Evolutionary conservation across 2,797 vertebrate species (phyloP), one percentile per base, ranked within the genome.

Genomic region (Argyrosomus regius): DNA sequence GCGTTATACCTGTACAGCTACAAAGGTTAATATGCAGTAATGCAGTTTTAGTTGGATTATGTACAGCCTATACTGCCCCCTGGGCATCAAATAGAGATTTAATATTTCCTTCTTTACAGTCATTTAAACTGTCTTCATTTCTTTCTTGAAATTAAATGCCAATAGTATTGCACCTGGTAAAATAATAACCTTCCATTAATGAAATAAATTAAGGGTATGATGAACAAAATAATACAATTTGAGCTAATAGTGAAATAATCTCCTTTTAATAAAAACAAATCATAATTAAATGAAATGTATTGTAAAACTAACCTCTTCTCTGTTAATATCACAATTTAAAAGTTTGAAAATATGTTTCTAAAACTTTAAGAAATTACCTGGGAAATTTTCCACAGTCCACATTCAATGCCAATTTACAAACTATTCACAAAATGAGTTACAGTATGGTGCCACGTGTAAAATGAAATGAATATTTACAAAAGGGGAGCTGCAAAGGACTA

Each of bases 11-110:
- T n/a, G 1, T 45, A 43, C 4, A 60, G 31, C 18, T 59, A 16
- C 57, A 54, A 50, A 76, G 60, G 58, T 79, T 77, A 66, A 70
- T 73, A 54, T 77, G 24, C 11, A 64, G 22, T 60, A 52, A 68
- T 64, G 53, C 24, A 64, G 54, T 59, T 75, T 57, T 54, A 50
- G 22, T 39, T 72, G 41, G 28, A 65, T 67, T 59, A 68, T 68
- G n/a, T 46, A 46, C 28, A 77, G 59, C 6, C 66, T 65, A 76
- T 74, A 53, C 66, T 72, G 74, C 79, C 77, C 59, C 67, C 69
- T 84, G 70, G 69, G 59, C 52, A 78, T 73, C 52, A 69, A 24
- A 52, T 6, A 46, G 14, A 69, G 16, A 54, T 22, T 59, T 64
- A 11, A 10, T 56, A 5, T 22, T 45, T 46, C 9, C 16, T 62